These are phyloP conservation scores for Passer montanus DNA, from an alignment of 2,113 vertebrate species.

Conservation along the genomic window DNA sequence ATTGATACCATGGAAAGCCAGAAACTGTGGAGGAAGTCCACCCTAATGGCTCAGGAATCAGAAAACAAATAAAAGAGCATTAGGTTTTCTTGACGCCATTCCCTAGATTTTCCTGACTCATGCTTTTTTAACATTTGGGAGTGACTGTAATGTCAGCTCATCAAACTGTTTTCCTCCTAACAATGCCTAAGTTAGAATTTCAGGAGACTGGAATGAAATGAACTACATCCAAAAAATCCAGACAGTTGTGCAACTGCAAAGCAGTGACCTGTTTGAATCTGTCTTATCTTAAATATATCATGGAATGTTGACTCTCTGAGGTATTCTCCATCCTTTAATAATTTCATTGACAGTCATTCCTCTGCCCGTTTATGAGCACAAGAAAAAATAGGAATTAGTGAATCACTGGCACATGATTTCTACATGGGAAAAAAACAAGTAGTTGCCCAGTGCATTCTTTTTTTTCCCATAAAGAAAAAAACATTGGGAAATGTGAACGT, in stretches of 20 bases:
- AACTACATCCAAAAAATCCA: constrained; percentile 41
- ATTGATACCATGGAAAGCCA: not conserved
- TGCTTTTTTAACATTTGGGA: not conserved
- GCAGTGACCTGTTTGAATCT: constrained; percentile 43
- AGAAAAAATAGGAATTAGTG: constrained; percentile 66
- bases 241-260: constrained; percentile 56
- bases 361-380: constrained; percentile 31
- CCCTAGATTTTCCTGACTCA: constrained; percentile 22
- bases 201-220: not conserved
- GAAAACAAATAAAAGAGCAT: not conserved
- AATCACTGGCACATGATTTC: constrained; percentile 72
- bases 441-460: constrained; percentile 43
- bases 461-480: constrained; percentile 66
- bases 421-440: constrained; percentile 58
- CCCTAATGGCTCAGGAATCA: not conserved
- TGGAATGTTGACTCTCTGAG: constrained; percentile 5
- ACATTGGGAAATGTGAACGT: constrained; percentile 69
- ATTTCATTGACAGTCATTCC: constrained; percentile 38
- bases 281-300: constrained; percentile 48
- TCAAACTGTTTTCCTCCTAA: constrained; percentile 14
- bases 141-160: constrained; percentile 4
- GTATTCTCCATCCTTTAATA: constrained; percentile 38
- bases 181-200: not conserved
- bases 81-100: not conserved
- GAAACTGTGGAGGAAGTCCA: not conserved